These are phyloP conservation scores for Strigamia transsilvanica DNA, from an alignment of 2,888 invertebrate species.

Conservation along the genomic window DNA sequence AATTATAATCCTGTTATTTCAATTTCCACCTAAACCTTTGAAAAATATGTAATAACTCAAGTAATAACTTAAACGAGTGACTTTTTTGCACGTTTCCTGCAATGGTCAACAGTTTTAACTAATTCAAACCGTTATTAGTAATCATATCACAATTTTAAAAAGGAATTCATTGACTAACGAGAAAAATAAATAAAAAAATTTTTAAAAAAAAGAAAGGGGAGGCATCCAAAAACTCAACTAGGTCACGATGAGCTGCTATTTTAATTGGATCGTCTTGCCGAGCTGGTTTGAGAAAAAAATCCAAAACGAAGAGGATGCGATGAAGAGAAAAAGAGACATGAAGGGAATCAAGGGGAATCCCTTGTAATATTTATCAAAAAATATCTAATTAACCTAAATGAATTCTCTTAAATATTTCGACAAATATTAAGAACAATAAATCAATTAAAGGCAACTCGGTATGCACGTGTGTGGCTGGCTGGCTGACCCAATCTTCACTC, in stretches of 20 bases:
- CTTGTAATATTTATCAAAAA: neutral
- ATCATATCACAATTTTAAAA: neutral
- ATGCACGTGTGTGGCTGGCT: neutral
- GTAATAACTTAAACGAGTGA: neutral
- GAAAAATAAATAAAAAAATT: neutral
- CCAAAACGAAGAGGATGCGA: neutral
- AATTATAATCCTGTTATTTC: neutral
- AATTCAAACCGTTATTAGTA: constrained; percentile 1
- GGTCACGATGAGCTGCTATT: constrained; percentile 26
- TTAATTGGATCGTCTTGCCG: neutral
- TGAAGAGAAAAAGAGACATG: neutral
- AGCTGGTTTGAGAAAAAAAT: constrained; percentile 17
- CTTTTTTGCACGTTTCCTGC: neutral
- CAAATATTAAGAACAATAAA: neutral
- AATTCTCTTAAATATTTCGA: neutral
- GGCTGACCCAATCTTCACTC: neutral
- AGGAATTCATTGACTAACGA: neutral
- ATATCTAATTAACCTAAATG: neutral
- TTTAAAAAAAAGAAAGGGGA: neutral
- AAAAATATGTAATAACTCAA: neutral
- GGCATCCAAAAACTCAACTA: neutral
- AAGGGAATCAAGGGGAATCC: neutral
- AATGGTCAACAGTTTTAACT: neutral
- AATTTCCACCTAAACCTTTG: no score
- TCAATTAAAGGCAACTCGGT: neutral